Percentiles rank a stretch among this genome's conserved stretches.
These are phyloP conservation scores for Crepidodera aurea DNA, from an alignment of 2,888 invertebrate genomes.

Conservation along the genomic window DNA sequence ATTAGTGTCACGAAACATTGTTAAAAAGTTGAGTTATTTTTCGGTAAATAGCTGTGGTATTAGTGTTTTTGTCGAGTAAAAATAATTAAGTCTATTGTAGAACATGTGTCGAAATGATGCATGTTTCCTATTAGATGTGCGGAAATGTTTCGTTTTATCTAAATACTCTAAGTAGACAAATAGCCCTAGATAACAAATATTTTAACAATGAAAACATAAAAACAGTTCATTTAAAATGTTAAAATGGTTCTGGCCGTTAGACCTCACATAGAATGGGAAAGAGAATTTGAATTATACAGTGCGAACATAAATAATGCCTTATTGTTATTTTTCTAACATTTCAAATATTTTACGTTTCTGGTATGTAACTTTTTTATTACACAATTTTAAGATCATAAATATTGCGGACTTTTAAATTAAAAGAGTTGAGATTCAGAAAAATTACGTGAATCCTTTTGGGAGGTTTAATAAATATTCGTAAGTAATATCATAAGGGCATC, in stretches of 20 bases:
- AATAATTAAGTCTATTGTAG: slow-evolving; percentile 10
- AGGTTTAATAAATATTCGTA: too few species aligned
- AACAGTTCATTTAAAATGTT: background rate
- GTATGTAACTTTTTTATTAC: too few species aligned
- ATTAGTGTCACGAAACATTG: slow-evolving; percentile 19
- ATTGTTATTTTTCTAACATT: too few species aligned
- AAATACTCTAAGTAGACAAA: slow-evolving; percentile 5
- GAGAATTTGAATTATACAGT: too few species aligned
- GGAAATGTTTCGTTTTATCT: slow-evolving; percentile 11
- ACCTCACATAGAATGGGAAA: too few species aligned
- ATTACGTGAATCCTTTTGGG: too few species aligned
- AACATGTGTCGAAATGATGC: slow-evolving; percentile 10
- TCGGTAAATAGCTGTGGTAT: slow-evolving; percentile 6
- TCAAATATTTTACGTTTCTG: too few species aligned
- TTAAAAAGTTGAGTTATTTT: slow-evolving; percentile 15
- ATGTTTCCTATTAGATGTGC: slow-evolving; percentile 10
- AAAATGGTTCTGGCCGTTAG: background rate
- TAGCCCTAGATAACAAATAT: slow-evolving; percentile 7
- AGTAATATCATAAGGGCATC: too few species aligned
- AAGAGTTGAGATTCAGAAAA: too few species aligned
- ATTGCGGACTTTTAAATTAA: too few species aligned
- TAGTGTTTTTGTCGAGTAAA: slow-evolving; percentile 9
- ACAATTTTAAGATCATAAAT: too few species aligned
- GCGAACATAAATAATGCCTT: too few species aligned
- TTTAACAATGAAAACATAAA: background rate